Base-by-base conservation (phyloP, 2,888 invertebrate genomes). In the Polietes domitor region DNA sequence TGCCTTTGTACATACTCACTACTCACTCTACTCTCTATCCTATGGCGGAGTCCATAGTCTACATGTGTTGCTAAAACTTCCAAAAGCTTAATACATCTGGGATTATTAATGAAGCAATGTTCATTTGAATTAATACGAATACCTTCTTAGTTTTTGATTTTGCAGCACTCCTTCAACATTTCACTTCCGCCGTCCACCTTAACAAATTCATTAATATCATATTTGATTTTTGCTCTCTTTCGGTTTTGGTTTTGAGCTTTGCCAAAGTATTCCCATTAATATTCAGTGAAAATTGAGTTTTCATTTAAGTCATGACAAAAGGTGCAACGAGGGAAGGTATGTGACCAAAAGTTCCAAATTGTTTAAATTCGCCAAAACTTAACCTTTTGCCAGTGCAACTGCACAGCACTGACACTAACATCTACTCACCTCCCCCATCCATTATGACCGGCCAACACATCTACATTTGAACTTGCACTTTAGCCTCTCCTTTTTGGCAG, bases 331-430 rank as follows among this genome's bases (percentile, higher is more conserved):
- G 15, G 28, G 61, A 4, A n/a, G 41, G n/a, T 21, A 65, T 19
- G 41, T 68, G 68, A 41, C 68, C 68, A 68, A 68, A 68, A 68
- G 68, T 68, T 68, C 68, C 12, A 68, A 68, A 68, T 68, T 68
- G 65, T 65, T 21, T 24, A 68, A 65, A 68, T 24, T 68, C 43
- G 37, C 21, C 21, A 26, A 21, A 68, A 68, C 43, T 68, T 68
- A 68, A 68, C 43, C 43, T 68, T 68, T 58, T 2, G 24, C 58
- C 1, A 24, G 24, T 12, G 15, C n/a, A 63, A 63, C n/a, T 7
- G n/a, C 7, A 28, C 15, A 12, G 15, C 68, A 65, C 37, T 3
- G 19, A 41, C 32, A 68, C 68, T 37, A 43, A 68, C 43, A 68
- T 21, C 68, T n/a, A n/a, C n/a, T n/a, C n/a, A n/a, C n/a, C n/a